These are phyloP conservation scores for Antechinus stuartii DNA, from an alignment of 2,113 vertebrate species.

Conservation along the genomic window DNA sequence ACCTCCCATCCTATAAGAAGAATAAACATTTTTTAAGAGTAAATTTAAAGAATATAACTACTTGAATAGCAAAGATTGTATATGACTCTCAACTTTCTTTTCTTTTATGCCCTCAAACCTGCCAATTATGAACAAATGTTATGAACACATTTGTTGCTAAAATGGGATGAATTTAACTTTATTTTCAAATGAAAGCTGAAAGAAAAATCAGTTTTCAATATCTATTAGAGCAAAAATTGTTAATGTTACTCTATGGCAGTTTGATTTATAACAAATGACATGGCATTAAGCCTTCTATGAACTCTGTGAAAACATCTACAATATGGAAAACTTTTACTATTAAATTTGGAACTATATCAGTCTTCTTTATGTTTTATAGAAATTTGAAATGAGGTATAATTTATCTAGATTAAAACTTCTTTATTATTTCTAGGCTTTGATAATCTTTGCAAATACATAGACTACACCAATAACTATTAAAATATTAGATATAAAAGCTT, in stretches of 20 bases:
- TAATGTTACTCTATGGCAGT: conserved; percentile 53
- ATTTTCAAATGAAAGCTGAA: conserved; percentile 64
- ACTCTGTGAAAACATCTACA: conserved; percentile 57
- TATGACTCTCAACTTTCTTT: conserved; percentile 63
- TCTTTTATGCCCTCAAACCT: conserved; percentile 54
- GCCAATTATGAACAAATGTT: conserved; percentile 74
- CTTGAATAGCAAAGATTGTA: conserved; percentile 70
- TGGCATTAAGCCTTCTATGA: conserved; percentile 20
- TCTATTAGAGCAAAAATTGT: conserved; percentile 75
- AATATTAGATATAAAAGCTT: conserved; percentile 67
- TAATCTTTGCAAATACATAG: conserved; percentile 1
- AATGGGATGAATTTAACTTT: conserved; percentile 62
- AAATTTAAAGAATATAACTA: conserved; percentile 37
- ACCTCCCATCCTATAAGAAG: not conserved
- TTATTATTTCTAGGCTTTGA: conserved; percentile 38
- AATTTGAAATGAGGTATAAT: conserved; percentile 56
- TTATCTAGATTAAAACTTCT: conserved; percentile 63
- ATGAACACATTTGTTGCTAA: conserved; percentile 63
- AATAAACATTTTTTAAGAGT: not conserved
- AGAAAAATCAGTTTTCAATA: conserved; percentile 61
- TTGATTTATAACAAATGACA: conserved; percentile 60
- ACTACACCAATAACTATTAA: conserved; percentile 63
- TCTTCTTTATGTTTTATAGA: conserved; percentile 64
- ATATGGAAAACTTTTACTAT: conserved; percentile 59
- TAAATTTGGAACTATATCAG: conserved; percentile 61